Percentiles rank a stretch among this genome's conserved stretches.
These are phyloP conservation scores for Pseudochirops cupreus DNA, from an alignment of 2,797 vertebrate genomes.

Conservation along the genomic window DNA sequence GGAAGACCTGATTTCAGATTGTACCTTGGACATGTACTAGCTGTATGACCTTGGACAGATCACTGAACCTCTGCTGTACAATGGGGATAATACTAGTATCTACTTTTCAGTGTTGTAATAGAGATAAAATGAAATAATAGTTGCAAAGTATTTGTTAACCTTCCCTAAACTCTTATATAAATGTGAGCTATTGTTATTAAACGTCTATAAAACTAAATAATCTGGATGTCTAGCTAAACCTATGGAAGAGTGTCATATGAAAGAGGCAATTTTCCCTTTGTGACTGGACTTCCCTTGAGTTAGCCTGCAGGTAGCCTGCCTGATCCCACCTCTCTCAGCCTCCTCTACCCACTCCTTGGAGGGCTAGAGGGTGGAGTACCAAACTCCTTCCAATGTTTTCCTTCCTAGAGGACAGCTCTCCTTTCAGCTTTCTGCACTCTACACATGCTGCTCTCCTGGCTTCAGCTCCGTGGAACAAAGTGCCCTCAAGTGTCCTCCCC, in stretches of 20 bases:
- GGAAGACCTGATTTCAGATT: background rate
- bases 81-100: background rate
- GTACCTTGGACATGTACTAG: background rate
- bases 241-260: background rate
- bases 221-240: background rate
- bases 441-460: background rate
- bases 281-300: background rate
- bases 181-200: background rate
- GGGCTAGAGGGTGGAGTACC: background rate
- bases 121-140: background rate
- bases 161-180: background rate
- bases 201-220: background rate
- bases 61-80: background rate
- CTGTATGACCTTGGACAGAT: background rate
- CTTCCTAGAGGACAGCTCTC: background rate
- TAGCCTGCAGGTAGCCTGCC: background rate
- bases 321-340: background rate
- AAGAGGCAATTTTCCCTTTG: background rate
- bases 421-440: background rate
- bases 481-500: background rate
- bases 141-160: background rate
- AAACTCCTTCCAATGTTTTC: background rate
- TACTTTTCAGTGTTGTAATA: background rate
- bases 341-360: background rate
- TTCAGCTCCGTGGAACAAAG: background rate